Base-by-base conservation (phyloP, 2,888 invertebrate genomes). In the Creontiades dilutus region DNA sequence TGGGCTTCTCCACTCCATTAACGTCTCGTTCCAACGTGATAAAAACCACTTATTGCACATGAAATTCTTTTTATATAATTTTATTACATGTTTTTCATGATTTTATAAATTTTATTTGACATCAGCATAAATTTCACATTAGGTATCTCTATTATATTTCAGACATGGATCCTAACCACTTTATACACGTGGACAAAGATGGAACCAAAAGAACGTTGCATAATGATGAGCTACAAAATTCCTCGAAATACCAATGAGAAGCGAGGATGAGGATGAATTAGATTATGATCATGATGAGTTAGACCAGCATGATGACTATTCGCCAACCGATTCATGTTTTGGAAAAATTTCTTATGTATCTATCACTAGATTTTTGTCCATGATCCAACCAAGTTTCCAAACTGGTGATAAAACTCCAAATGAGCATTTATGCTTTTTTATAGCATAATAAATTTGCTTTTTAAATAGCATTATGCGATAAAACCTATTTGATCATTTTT, bases 11-110 rank as follows among this genome's bases (percentile, higher is more conserved):
- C 75, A n/a, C 75, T 75, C 4, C 75, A 75, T 75, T 75, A n/a
- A 14, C 75, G 14, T 75, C 75, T 75, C 28, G 75, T 75, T 75
- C 19, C 75, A 75, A 75, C 75, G 75, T 75, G 75, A n/a, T 75
- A 75, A 9, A 27, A 27, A 27, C 0, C 76, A 27, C 11, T 23
- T 23, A 13, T 76, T 76, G 23, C 76, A 76, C 23, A 76, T 27
- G 76, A 23, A 0, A 37, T 37, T 37, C 7, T 37, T 37, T 37
- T 37, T 37, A 14, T 27, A 27, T 23, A 7, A 27, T 27, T 76
- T 76, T 76, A 27, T 27, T 76, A 27, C 76, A 76, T 76, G 23
- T 76, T 27, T 76, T 76, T 76, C 3, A 27, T 27, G 23, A 76
- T 76, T 27, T 76, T 57, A 16, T n/a, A 57, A n/a, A n/a, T 57